phyloP scores from a whole-genome alignment of 2,797 vertebrate genomes.

The Podarcis siculus region DNA sequence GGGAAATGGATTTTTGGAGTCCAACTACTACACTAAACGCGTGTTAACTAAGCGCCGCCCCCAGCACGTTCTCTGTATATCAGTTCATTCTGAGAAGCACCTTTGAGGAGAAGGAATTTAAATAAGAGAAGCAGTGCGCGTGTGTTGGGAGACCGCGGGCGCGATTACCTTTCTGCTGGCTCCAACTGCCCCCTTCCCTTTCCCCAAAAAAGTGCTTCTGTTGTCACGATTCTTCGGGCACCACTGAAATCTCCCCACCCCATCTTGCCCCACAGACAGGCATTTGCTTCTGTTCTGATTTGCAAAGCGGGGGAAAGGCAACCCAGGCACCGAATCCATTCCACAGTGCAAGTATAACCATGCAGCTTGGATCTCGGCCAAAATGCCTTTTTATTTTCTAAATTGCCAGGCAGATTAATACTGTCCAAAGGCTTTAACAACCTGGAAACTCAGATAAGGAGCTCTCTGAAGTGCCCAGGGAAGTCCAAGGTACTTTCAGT shows the following conservation, averaged over 20 bases:
- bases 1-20: too few species aligned
- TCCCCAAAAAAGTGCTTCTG: neutral
- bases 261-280: neutral
- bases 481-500: constrained; percentile 29
- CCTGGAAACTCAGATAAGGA: constrained; percentile 5
- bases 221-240: neutral
- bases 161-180: neutral
- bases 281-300: neutral
- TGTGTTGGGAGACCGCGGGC: neutral
- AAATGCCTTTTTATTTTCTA: neutral
- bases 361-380: neutral
- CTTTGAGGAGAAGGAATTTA: neutral
- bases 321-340: neutral
- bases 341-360: neutral
- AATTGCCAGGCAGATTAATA: neutral
- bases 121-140: neutral
- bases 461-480: neutral
- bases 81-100: neutral
- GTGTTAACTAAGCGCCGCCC: too few species aligned
- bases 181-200: rapidly evolving
- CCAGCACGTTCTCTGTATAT: too few species aligned
- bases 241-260: neutral
- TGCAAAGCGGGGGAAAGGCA: neutral
- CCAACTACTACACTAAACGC: too few species aligned
- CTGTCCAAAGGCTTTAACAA: neutral